phyloP scores from a whole-genome alignment of 2,113 vertebrate genomes.

The Tyto alba region DNA sequence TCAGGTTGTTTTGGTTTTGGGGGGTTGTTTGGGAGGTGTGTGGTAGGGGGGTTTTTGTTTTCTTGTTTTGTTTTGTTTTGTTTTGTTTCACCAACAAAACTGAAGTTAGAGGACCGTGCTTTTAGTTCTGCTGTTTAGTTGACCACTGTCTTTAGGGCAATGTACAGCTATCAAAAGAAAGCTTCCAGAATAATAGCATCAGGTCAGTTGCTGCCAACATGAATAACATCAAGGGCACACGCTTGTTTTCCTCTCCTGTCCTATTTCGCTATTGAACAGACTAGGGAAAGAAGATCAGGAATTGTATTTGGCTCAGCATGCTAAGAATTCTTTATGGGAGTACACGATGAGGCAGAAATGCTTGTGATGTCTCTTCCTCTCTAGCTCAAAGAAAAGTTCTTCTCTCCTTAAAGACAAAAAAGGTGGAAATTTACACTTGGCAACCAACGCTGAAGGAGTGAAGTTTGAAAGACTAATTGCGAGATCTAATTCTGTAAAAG shows the following conservation, averaged over 20 bases:
- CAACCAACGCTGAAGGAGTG: neutral
- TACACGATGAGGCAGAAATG: neutral
- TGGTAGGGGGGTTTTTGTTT: neutral
- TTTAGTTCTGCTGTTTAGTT: neutral
- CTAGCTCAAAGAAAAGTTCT: neutral
- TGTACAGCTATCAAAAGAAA: neutral
- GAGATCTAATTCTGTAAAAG: neutral
- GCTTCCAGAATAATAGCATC: neutral
- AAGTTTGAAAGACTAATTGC: neutral
- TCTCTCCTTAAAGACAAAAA: neutral
- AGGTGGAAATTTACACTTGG: neutral
- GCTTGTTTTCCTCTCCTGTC: neutral
- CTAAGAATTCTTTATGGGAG: neutral
- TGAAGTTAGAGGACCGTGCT: neutral
- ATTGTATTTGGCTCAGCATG: neutral
- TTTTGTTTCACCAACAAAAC: neutral
- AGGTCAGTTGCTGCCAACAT: slow-evolving; percentile 32
- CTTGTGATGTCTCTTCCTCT: neutral
- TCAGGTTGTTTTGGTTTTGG: neutral
- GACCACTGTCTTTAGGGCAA: slow-evolving; percentile 9
- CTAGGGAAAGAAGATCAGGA: neutral
- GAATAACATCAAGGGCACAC: slow-evolving; percentile 35
- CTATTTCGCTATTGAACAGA: neutral
- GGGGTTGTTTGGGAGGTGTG: fast-evolving
- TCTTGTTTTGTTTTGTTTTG: neutral